These are phyloP conservation scores for Standfussiana lucernea DNA, from an alignment of 2,888 invertebrate genomes.

Conservation along the genomic window DNA sequence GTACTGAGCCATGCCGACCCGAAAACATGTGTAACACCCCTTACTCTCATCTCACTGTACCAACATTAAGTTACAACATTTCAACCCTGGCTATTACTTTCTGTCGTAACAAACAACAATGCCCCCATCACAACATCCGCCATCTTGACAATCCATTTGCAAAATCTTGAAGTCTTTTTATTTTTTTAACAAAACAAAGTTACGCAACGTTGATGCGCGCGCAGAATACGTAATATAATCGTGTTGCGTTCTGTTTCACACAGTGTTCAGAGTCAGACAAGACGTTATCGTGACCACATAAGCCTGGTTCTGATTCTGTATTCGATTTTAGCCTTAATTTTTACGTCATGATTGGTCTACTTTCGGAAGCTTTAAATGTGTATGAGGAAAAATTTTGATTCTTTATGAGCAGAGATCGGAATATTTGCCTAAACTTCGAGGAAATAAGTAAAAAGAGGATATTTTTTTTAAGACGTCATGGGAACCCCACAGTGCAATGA, in stretches of 20 bases:
- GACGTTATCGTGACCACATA: constrained; percentile 49
- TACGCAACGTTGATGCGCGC: constrained; percentile 62
- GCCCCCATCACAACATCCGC: constrained; percentile 58
- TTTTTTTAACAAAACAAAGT: constrained; percentile 65
- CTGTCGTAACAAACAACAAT: constrained; percentile 63
- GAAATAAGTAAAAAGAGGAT: no score
- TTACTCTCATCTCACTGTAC: background rate
- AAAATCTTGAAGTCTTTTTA: constrained; percentile 59
- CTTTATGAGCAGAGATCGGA: no score
- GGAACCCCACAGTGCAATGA: no score
- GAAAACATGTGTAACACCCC: background rate
- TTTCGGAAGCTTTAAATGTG: background rate
- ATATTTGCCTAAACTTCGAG: no score
- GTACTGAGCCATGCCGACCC: no score
- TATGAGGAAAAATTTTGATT: background rate
- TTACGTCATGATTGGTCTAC: constrained; percentile 15
- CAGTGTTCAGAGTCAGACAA: constrained; percentile 45
- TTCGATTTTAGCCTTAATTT: constrained; percentile 54
- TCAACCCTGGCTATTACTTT: constrained; percentile 52
- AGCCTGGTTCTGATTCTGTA: constrained; percentile 34
- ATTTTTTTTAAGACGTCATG: no score
- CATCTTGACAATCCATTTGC: constrained; percentile 65
- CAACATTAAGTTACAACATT: constrained; percentile 42
- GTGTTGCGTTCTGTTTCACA: constrained; percentile 74
- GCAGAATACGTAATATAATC: constrained; percentile 66